Percentiles rank a stretch among this genome's conserved stretches.
phyloP scores from a whole-genome alignment of 2,113 vertebrate species.

The Pipra filicauda region DNA sequence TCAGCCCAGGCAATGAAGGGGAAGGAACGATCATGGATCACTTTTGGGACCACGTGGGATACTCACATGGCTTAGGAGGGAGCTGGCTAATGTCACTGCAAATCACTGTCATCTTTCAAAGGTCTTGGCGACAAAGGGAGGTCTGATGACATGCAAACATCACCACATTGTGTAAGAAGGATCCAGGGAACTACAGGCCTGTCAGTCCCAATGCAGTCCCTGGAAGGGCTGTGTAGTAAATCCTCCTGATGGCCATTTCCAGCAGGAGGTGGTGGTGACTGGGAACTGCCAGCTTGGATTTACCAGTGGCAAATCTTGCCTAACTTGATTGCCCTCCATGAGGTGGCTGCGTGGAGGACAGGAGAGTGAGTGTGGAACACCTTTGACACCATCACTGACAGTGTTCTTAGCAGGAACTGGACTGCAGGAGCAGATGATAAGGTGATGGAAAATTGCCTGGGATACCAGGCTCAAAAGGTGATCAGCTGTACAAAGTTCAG shows the following conservation, averaged over 20 bases:
- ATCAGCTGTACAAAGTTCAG: neutral
- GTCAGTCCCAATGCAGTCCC: neutral
- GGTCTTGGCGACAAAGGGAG: neutral
- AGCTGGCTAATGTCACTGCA: neutral
- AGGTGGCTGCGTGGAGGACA: neutral
- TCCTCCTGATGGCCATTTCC: neutral
- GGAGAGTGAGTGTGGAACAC: neutral
- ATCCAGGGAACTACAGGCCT: neutral
- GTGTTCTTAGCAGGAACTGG: neutral
- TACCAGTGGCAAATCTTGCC: neutral
- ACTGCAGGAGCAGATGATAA: neutral
- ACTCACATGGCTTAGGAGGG: neutral
- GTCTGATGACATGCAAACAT: neutral
- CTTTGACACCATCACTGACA: rapidly evolving
- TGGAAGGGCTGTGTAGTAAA: neutral
- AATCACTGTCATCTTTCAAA: neutral
- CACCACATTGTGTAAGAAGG: neutral
- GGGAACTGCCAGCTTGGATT: neutral
- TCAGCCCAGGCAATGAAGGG: neutral
- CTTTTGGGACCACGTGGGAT: neutral
- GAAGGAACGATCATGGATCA: neutral
- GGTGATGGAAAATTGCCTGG: neutral
- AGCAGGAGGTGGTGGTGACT: neutral
- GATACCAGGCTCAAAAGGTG: neutral
- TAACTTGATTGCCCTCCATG: neutral